Conservation (phyloP, 2,888 invertebrate species). For the Chalcis sispes region DNA sequence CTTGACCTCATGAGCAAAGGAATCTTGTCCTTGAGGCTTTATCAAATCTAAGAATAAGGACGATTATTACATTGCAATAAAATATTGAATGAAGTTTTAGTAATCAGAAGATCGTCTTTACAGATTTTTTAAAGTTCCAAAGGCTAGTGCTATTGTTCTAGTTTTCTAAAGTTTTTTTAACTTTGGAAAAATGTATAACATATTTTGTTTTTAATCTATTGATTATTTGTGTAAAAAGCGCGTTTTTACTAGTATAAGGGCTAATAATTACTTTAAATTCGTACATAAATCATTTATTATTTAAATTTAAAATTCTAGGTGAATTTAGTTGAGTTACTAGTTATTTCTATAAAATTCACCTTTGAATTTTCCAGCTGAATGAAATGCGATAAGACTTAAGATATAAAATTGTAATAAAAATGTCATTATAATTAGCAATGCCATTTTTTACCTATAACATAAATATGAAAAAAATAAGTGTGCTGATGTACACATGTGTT, state of each 20-base stretch:
- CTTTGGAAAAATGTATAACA: constrained; percentile 44
- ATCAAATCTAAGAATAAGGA: constrained; percentile 39
- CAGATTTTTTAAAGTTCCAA: constrained; percentile 54
- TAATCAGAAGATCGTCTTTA: constrained; percentile 33
- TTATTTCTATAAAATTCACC: constrained; percentile 39
- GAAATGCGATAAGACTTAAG: constrained; percentile 42
- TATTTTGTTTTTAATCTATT: constrained; percentile 47
- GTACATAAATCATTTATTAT: constrained; percentile 28
- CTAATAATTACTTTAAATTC: constrained; percentile 23
- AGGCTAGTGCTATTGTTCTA: constrained; percentile 51
- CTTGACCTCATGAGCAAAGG: constrained; percentile 31
- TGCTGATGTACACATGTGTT: constrained; percentile 42
- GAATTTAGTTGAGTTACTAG: constrained; percentile 37
- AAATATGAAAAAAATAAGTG: constrained; percentile 24
- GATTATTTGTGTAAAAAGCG: constrained; percentile 52
- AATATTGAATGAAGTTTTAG: constrained; percentile 22
- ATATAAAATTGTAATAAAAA: constrained; percentile 27
- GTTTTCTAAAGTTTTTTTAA: constrained; percentile 44
- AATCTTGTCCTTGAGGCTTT: constrained; percentile 45
- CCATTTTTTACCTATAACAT: constrained; percentile 50
- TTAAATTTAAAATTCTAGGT: constrained; percentile 42
- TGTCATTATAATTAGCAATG: constrained; percentile 43
- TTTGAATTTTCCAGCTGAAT: constrained; percentile 46
- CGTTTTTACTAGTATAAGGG: constrained; percentile 49
- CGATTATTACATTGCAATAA: constrained; percentile 37